Evolutionary conservation across 2,888 invertebrate genomes (phyloP), one percentile per base, ranked within the genome.

Genomic region (Hydrotaea diabolus): DNA sequence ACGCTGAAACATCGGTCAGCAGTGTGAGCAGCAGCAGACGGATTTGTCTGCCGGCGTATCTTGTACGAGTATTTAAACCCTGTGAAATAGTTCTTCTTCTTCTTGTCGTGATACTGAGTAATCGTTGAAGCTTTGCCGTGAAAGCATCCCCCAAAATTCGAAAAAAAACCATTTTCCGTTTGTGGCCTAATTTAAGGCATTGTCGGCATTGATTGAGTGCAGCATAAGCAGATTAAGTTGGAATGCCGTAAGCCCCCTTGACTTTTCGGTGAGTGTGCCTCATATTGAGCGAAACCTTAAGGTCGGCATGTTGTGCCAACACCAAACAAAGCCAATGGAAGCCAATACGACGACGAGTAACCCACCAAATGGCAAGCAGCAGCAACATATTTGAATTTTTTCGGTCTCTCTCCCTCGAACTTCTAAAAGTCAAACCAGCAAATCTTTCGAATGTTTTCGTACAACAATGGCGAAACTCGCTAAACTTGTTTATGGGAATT

Each of bases 161-260:
- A 36, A 36, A 36, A 36, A 36, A 36, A 36, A 36, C 39, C 39
- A 8, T 62, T 64, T 62, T 53, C 19, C 31, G 15, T 64, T 55
- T 55, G 31, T 53, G 43, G 19, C 8, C 46, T 7, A 49, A n/a
- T 49, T 17, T 46, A 31, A 31, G 31, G 31, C 31, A 21, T 66
- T 66, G 43, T 1, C 7, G 39, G 31, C 46, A 31, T 26, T 62
- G 43, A 46, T 46, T 76, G 46, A 72, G 59, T 74, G 69, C 71
- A 39, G 9, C 43, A 15, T 64, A 57, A 74, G 64, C 66, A 77
- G 71, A 75, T 84, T 75, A 80, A 72, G 75, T 81, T 72, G 77
- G 75, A 84, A 78, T 78, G 64, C 77, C 64, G 46, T 75, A 72
- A 84, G 53, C 71, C 75, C 69, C 64, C 46, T 75, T 72, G 64